A percentile compares a stretch with the other conserved stretches of the same genome.
phyloP scores from a whole-genome alignment of 2,113 vertebrate genomes.

The Heloderma charlesbogerti region DNA sequence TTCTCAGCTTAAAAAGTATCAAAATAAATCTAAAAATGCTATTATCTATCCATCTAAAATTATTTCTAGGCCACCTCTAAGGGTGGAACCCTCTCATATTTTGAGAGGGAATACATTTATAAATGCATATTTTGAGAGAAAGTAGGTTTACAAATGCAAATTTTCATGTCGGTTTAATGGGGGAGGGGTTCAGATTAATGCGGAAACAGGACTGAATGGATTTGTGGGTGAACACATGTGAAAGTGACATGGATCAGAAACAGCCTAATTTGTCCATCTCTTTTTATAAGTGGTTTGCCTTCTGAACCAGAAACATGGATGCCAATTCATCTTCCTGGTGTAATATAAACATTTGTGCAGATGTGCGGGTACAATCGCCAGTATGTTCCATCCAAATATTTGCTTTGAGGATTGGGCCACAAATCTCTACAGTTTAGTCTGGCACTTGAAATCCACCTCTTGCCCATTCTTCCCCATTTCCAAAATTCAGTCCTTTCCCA shows the following conservation, averaged over 20 bases:
- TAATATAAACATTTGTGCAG: background rate
- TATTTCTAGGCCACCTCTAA: no score
- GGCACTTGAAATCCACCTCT: background rate
- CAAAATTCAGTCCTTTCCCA: background rate
- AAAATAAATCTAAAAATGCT: background rate
- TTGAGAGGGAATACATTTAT: background rate
- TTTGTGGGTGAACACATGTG: background rate
- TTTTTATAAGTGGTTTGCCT: background rate
- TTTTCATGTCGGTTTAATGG: background rate
- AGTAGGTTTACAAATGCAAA: background rate
- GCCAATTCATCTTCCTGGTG: background rate
- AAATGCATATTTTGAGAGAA: background rate
- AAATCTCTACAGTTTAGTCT: background rate
- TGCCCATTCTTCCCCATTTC: background rate
- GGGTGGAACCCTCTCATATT: no score
- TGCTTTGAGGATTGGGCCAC: background rate
- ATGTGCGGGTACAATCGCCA: background rate
- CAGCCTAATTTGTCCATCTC: background rate
- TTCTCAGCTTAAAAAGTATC: background rate
- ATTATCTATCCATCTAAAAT: no score
- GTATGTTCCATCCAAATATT: background rate
- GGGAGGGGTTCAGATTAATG: background rate
- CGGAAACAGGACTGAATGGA: background rate
- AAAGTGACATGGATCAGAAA: background rate
- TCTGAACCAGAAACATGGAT: background rate